Evolutionary conservation across 2,888 invertebrate species (phyloP).

Genomic region (Ametastegia equiseti): DNA sequence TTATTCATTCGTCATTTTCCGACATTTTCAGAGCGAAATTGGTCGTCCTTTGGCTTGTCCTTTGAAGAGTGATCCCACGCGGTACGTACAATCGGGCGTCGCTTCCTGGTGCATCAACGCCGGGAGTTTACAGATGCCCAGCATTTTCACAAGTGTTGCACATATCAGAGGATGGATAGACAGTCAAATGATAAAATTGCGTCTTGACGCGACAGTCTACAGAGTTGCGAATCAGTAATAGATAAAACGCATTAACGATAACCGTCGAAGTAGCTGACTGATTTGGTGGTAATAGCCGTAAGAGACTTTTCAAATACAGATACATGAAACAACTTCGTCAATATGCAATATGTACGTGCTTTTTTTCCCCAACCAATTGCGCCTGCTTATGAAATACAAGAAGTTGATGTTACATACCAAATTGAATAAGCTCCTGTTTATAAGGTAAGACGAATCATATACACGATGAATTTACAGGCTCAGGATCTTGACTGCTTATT

Average conservation of each 20-base stretch:
- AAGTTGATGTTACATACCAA: neutral
- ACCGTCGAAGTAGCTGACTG: neutral
- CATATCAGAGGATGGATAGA: conserved; percentile 84
- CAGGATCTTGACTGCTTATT: neutral
- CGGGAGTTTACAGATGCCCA: conserved; percentile 82
- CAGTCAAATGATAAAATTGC: conserved; percentile 77
- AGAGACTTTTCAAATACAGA: neutral
- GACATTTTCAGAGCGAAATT: conserved; percentile 80
- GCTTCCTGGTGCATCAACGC: conserved; percentile 92
- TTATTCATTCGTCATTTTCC: neutral
- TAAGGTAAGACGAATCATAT: neutral
- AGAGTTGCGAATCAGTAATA: neutral
- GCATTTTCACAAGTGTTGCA: conserved; percentile 86
- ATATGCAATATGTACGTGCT: neutral
- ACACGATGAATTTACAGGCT: neutral
- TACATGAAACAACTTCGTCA: neutral
- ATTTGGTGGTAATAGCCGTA: neutral
- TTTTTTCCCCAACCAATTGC: neutral
- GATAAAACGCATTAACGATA: neutral
- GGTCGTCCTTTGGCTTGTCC: conserved; percentile 90
- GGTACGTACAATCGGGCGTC: conserved; percentile 81
- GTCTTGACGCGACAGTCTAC: conserved; percentile 71
- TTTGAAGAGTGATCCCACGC: conserved; percentile 75
- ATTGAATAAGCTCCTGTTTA: neutral
- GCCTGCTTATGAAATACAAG: neutral